Evolutionary conservation across 2,113 vertebrate species (phyloP).

Genomic region (Vulpes vulpes): DNA sequence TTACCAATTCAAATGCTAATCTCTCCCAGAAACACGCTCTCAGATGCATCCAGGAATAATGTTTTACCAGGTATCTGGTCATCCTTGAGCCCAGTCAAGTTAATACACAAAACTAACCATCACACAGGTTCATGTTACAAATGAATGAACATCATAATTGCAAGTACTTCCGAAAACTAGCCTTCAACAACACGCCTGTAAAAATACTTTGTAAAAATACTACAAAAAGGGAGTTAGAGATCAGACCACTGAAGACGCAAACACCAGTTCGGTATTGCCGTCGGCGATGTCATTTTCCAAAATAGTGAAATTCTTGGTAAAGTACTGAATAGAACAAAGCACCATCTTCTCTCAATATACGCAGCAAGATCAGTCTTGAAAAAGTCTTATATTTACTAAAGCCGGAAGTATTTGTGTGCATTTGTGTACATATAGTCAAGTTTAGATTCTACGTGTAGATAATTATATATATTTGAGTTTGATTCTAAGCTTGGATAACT

Average conservation of each 20-base stretch:
- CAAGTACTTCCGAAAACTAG: background rate
- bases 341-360: background rate
- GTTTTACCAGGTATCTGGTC: background rate
- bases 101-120: background rate
- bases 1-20: background rate
- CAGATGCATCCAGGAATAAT: background rate
- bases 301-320: slow-evolving; percentile 20
- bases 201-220: background rate
- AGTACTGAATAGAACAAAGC: background rate
- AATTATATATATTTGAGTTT: background rate
- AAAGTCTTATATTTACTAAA: background rate
- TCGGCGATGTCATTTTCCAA: background rate
- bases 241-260: background rate
- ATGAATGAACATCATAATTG: background rate
- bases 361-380: background rate
- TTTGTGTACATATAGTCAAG: background rate
- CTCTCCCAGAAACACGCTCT: background rate
- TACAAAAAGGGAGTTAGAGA: background rate
- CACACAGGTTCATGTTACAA: background rate
- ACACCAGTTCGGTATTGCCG: background rate
- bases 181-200: background rate
- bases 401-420: background rate
- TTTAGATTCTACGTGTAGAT: background rate
- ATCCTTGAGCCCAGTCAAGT: background rate
- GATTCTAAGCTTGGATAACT: background rate